Evolutionary conservation across 2,113 vertebrate species (phyloP).

Genomic region (Delphinus delphis): DNA sequence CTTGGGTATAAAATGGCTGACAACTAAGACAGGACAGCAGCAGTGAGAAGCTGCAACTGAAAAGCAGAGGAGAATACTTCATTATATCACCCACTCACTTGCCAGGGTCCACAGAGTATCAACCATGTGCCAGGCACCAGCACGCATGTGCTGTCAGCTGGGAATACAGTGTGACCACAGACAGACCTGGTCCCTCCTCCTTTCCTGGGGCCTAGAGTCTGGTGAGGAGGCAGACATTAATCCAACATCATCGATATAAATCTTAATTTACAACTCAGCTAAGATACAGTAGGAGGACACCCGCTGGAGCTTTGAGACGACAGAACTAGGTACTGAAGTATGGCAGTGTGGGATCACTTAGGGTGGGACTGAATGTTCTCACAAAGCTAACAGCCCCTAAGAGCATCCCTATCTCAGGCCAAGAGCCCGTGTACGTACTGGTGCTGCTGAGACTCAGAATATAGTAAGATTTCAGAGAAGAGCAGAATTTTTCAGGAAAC

Average conservation of each 20-base stretch:
- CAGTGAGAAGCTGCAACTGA: neutral
- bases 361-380: neutral
- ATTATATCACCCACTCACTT: neutral
- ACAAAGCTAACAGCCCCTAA: neutral
- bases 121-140: neutral
- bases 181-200: neutral
- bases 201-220: neutral
- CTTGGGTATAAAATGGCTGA: neutral
- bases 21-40: neutral
- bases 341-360: neutral
- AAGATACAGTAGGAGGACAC: neutral
- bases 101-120: neutral
- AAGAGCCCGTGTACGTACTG: neutral
- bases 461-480: neutral
- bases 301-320: neutral
- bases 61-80: neutral
- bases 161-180: neutral
- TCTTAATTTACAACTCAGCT: neutral
- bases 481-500: neutral
- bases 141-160: neutral
- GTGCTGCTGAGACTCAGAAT: neutral
- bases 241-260: neutral
- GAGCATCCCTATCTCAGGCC: neutral
- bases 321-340: neutral
- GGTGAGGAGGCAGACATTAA: neutral